Evolutionary conservation across 2,888 invertebrate genomes (phyloP), one percentile per base, ranked within the genome.

Genomic region (Macrosiphum euphorbiae): DNA sequence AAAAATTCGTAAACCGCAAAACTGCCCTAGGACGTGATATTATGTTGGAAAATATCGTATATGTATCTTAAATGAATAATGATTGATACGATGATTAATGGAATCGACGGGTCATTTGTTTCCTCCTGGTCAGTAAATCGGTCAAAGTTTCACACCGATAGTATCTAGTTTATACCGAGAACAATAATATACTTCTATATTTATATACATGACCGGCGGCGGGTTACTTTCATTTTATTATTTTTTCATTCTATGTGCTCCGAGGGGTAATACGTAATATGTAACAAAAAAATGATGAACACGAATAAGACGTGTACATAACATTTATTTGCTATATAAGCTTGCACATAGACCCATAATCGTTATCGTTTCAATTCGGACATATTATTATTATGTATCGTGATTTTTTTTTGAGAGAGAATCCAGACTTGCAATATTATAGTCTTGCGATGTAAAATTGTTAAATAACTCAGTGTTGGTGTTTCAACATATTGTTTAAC

Each of bases 81-180:
- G 92, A 92, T 92, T 47, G 92, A 92, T 61, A 61, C 5, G 61
- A 87, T 61, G 58, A 50, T 85, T 61, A 89, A 93, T 89, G 67
- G 88, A 84, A 90, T 90, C 58, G 58, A 85, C 58, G 58, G 89
- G 85, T 84, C 58, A 89, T 93, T 89, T 93, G 89, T 93, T 93
- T 93, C 84, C 78, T 84, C 50, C 44, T 11, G 67, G 92, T 89
- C 89, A 41, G 55, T 84, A 93, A 90, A 84, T 93, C 93, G 47
- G 93, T 92, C 88, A 92, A 87, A 88, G 88, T 85, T 89, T 85
- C 58, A 89, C 84, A 58, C 78, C 52, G 93, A 85, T 84, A 58
- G 44, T 84, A 89, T 61, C 85, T 93, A 89, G 89, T 90, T 89
- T 85, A 78, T 78, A 84, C n/a, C 20, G n/a, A 84, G 78, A 93